phyloP scores from a whole-genome alignment of 1,140 invertebrate genomes.

The Parapsyche elsis region DNA sequence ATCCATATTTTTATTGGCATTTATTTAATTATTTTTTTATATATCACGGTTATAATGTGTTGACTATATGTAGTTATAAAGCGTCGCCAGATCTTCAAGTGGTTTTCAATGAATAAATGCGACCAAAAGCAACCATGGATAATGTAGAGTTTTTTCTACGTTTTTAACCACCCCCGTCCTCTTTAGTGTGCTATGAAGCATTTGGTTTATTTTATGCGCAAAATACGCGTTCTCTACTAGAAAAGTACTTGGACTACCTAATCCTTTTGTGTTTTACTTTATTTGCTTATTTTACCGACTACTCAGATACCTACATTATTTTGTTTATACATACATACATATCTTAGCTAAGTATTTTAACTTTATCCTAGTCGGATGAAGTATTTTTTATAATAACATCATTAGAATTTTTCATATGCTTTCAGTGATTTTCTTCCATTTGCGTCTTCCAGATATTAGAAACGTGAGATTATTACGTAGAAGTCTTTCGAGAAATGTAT shows the following conservation, averaged over 20 bases:
- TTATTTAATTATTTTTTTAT: neutral
- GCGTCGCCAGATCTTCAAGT: no score
- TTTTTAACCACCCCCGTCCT: neutral
- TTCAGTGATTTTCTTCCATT: neutral
- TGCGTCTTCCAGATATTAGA: neutral
- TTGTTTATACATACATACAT: neutral
- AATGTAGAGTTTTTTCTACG: neutral
- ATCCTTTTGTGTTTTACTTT: neutral
- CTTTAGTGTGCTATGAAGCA: slow-evolving; percentile 13
- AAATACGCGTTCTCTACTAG: slow-evolving; percentile 15
- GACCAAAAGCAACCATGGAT: neutral
- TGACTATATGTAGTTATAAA: neutral
- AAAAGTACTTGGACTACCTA: neutral
- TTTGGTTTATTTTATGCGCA: slow-evolving; percentile 38
- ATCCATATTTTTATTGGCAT: neutral
- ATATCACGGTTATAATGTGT: neutral
- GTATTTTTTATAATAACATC: no score
- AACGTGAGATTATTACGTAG: neutral
- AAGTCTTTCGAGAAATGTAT: no score
- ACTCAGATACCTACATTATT: neutral
- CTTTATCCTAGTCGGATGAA: neutral
- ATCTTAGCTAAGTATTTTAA: neutral
- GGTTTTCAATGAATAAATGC: neutral
- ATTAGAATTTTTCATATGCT: neutral
- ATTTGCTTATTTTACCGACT: slow-evolving; percentile 21